A percentile compares a stretch with the other conserved stretches of the same genome.
These are phyloP conservation scores for Dicyrtomina minuta DNA, from an alignment of 2,888 invertebrate species.

Conservation along the genomic window DNA sequence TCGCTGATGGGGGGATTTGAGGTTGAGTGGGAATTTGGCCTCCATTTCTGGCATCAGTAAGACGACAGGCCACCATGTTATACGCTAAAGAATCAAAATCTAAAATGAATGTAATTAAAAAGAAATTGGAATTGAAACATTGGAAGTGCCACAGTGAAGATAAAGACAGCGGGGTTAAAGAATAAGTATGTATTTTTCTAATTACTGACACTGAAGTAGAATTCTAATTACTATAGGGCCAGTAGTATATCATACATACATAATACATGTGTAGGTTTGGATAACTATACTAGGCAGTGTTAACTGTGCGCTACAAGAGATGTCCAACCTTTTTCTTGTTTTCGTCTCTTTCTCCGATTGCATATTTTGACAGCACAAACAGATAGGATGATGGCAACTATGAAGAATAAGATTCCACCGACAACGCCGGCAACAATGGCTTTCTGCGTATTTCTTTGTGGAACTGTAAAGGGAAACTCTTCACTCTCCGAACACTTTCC, in stretches of 20 bases:
- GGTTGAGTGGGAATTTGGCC: slow-evolving; percentile 68
- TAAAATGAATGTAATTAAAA: slow-evolving; percentile 19
- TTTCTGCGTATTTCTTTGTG: slow-evolving; percentile 89
- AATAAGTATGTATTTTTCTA: not conserved
- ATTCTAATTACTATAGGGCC: no score
- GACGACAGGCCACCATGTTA: slow-evolving; percentile 97
- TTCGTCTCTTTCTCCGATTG: slow-evolving; percentile 93
- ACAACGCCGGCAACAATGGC: slow-evolving; percentile 95
- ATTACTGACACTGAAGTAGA: not conserved
- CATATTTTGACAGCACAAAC: slow-evolving; percentile 97
- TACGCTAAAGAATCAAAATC: slow-evolving; percentile 76
- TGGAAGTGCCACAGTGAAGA: no score
- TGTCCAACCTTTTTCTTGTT: slow-evolving; percentile 88
- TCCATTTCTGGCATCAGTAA: slow-evolving; percentile 90
- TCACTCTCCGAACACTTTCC: slow-evolving; percentile 71
- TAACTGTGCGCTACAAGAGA: no score
- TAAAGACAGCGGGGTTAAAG: slow-evolving; percentile 5
- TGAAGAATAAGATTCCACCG: slow-evolving; percentile 94
- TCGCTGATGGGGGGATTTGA: slow-evolving; percentile 78
- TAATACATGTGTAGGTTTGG: no score
- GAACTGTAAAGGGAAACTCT: slow-evolving; percentile 83
- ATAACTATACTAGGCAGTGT: no score
- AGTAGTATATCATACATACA: no score
- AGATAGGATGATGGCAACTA: slow-evolving; percentile 94
- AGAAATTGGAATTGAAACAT: no score